A percentile compares a stretch with the other conserved stretches of the same genome.
These are phyloP conservation scores for Chrysochloris asiatica DNA, from an alignment of 2,113 vertebrate species.

Conservation along the genomic window DNA sequence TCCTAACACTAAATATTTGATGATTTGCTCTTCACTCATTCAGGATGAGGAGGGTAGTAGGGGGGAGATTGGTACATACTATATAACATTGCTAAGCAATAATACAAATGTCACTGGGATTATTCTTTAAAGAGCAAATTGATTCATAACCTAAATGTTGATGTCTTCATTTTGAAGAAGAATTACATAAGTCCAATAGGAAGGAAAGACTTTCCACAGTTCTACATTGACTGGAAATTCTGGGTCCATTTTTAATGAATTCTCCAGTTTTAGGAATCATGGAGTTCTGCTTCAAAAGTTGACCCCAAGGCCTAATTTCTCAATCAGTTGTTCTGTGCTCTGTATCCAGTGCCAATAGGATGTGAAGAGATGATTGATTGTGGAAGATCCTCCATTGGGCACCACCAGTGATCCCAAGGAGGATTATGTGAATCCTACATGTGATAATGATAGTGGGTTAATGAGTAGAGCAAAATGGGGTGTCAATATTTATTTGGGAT, in stretches of 20 bases:
- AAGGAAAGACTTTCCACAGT: background rate
- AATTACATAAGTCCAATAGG: background rate
- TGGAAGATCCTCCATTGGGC: conserved; percentile 4
- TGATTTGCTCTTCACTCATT: background rate
- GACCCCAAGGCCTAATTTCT: conserved; percentile 68
- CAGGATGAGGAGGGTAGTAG: background rate
- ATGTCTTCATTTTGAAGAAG: background rate
- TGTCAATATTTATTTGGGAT: background rate
- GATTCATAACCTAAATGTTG: background rate
- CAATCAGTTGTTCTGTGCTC: conserved; percentile 66
- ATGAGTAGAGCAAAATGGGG: fast-evolving
- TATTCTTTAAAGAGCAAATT: conserved; percentile 18
- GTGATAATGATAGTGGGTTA: background rate
- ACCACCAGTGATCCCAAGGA: background rate
- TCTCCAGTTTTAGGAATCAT: conserved; percentile 42
- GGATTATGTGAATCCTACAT: too few relatives aligned
- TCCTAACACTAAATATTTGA: background rate
- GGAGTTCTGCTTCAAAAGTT: conserved; percentile 52
- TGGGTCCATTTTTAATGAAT: conserved; percentile 66
- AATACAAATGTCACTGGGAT: background rate
- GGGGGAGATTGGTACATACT: background rate
- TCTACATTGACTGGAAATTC: background rate
- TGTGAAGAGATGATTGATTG: conserved; percentile 37
- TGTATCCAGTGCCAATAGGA: background rate
- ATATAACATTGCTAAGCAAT: background rate